These are phyloP conservation scores for Cephus rjabovi DNA, from an alignment of 2,888 invertebrate species.

Conservation along the genomic window DNA sequence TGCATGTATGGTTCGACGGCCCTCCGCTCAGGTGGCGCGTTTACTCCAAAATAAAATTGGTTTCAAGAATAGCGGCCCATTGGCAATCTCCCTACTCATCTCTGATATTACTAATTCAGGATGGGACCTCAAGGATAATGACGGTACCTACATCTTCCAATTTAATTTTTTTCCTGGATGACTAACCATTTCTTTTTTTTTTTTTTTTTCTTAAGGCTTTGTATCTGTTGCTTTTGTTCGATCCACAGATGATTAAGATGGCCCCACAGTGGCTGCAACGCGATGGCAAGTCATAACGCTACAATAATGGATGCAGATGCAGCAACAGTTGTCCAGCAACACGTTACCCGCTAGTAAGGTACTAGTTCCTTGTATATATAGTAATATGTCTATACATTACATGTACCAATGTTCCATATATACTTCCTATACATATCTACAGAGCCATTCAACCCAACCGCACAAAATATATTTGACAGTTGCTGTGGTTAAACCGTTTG, in stretches of 20 bases:
- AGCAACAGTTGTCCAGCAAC: constrained; percentile 54
- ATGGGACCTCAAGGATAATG: neutral
- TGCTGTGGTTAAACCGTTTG: neutral
- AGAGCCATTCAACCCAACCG: neutral
- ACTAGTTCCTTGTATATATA: neutral
- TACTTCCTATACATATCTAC: neutral
- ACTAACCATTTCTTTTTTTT: neutral
- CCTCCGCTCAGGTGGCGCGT: too few relatives aligned
- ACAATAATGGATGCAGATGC: constrained; percentile 50
- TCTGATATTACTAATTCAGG: neutral
- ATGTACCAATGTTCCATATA: neutral
- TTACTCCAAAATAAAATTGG: too few relatives aligned
- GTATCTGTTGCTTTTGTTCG: neutral
- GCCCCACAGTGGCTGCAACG: neutral
- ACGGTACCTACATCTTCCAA: neutral
- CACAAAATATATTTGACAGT: neutral
- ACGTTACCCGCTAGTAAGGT: neutral
- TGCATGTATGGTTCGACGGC: too few relatives aligned
- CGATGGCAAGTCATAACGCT: constrained; percentile 46
- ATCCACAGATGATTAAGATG: neutral
- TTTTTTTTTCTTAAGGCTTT: neutral
- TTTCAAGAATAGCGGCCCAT: too few relatives aligned
- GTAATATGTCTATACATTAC: neutral
- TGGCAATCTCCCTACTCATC: too few relatives aligned
- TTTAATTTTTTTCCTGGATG: neutral